These are phyloP conservation scores for Dinothrombium tinctorium DNA, from an alignment of 1,140 invertebrate genomes.

Conservation along the genomic window DNA sequence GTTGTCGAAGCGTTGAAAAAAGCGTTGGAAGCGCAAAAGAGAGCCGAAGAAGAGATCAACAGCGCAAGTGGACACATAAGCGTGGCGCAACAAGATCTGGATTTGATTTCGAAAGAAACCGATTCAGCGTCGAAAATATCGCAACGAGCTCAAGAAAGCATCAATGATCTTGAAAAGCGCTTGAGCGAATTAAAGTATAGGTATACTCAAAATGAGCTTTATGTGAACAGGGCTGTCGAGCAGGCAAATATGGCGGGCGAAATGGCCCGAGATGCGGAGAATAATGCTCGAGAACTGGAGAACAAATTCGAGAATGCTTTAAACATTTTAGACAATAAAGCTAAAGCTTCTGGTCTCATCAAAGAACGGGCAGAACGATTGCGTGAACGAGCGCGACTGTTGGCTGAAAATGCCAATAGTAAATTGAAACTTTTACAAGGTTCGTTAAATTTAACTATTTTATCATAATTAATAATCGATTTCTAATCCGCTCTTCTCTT, in stretches of 20 bases:
- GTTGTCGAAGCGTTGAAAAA: conserved; percentile 35
- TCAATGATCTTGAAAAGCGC: conserved; percentile 36
- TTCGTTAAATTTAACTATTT: conserved; percentile 15
- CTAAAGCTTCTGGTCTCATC: conserved; percentile 34
- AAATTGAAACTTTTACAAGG: conserved; percentile 46
- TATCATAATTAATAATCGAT: neutral
- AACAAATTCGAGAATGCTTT: conserved; percentile 32
- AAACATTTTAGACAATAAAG: conserved; percentile 31
- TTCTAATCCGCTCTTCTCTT: conserved; percentile 7
- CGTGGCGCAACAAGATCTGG: conserved; percentile 44
- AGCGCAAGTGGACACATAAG: conserved; percentile 52
- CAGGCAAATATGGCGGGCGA: conserved; percentile 29
- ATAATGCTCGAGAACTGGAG: conserved; percentile 26
- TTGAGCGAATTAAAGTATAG: conserved; percentile 45
- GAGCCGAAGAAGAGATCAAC: conserved; percentile 47
- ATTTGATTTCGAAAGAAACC: conserved; percentile 41
- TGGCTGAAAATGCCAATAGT: conserved; percentile 44
- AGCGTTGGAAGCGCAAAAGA: conserved; percentile 44
- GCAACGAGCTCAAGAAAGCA: conserved; percentile 38
- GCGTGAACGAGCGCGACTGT: conserved; percentile 40
- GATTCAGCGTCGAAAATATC: conserved; percentile 43
- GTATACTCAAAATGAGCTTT: conserved; percentile 43
- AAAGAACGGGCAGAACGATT: conserved; percentile 44
- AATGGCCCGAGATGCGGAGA: conserved; percentile 29
- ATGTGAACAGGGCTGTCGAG: conserved; percentile 30